Percentiles rank a stretch among this genome's conserved stretches.
Evolutionary conservation across 2,888 invertebrate genomes (phyloP).

Genomic region (Diplazon laetatorius): DNA sequence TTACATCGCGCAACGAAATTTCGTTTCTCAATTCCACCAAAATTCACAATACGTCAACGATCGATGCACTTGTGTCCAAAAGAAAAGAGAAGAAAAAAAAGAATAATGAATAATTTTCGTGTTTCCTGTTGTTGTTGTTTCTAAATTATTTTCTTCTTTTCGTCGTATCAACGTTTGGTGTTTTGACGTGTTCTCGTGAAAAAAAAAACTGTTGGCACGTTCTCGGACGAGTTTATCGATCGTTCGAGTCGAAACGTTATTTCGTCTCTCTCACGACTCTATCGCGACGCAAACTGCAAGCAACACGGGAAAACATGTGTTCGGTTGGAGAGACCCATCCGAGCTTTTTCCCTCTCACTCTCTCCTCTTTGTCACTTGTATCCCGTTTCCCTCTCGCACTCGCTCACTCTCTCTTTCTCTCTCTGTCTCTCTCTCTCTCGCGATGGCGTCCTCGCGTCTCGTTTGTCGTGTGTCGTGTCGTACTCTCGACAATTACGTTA

Average conservation of each 20-base stretch:
- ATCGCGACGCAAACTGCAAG: constrained; percentile 30
- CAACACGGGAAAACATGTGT: constrained; percentile 71
- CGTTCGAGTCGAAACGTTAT: constrained; percentile 63
- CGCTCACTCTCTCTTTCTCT: constrained; percentile 41
- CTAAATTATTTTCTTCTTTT: neutral
- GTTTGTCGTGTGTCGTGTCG: constrained; percentile 42
- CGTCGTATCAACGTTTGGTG: constrained; percentile 10
- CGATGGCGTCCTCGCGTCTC: constrained; percentile 26
- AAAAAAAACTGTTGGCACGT: constrained; percentile 39
- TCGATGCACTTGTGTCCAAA: constrained; percentile 4
- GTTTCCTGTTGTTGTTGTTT: constrained; percentile 3
- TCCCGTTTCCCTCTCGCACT: too few relatives aligned
- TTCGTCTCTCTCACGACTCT: constrained; percentile 44
- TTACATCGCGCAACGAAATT: neutral
- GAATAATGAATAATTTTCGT: neutral
- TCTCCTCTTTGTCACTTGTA: too few relatives aligned
- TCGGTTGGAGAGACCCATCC: constrained; percentile 52
- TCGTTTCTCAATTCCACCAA: neutral
- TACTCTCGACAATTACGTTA: constrained; percentile 47
- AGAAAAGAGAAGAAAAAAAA: too few relatives aligned
- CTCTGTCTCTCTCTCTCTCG: constrained; percentile 19
- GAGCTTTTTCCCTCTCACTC: constrained; percentile 15
- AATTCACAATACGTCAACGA: neutral
- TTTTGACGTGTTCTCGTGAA: constrained; percentile 2
- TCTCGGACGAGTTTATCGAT: constrained; percentile 67